These are phyloP conservation scores for Acronicta leporina DNA, from an alignment of 2,888 invertebrate species.

Conservation along the genomic window DNA sequence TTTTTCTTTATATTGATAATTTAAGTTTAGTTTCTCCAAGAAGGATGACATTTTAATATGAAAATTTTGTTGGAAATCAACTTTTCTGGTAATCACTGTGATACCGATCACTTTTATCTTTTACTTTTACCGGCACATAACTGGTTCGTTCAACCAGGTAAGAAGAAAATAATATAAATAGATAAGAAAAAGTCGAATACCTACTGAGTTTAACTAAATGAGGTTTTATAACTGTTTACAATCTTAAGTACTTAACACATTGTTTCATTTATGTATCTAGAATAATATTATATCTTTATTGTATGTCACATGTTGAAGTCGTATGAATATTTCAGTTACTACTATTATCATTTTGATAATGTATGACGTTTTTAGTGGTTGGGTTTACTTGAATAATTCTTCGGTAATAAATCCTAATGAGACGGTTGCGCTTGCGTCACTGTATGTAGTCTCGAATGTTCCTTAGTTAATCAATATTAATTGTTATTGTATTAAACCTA, in stretches of 20 bases:
- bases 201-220: constrained; percentile 21
- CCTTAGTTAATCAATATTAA: constrained; percentile 9
- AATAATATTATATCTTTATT: constrained; percentile 5
- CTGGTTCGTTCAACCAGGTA: constrained; percentile 69
- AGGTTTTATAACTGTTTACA: constrained; percentile 38
- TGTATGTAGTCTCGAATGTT: constrained; percentile 16
- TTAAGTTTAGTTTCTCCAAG: too few relatives aligned
- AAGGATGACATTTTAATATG: constrained; percentile 3
- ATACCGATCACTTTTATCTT: constrained; percentile 54
- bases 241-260: constrained; percentile 23
- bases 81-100: constrained; percentile 10
- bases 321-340: constrained; percentile 13
- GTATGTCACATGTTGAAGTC: constrained; percentile 20
- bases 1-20: too few relatives aligned
- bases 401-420: constrained; percentile 19
- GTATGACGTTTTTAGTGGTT: constrained; percentile 29
- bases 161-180: constrained; percentile 38
- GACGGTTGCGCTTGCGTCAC: constrained; percentile 6
- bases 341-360: constrained; percentile 24
- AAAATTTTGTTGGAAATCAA: constrained; percentile 25
- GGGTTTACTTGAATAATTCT: constrained; percentile 28
- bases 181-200: constrained; percentile 3
- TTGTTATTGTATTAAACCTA: not conserved
- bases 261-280: constrained; percentile 3
- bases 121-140: constrained; percentile 57